These are phyloP conservation scores for Mixornis gularis DNA, from an alignment of 2,113 vertebrate species.

Conservation along the genomic window DNA sequence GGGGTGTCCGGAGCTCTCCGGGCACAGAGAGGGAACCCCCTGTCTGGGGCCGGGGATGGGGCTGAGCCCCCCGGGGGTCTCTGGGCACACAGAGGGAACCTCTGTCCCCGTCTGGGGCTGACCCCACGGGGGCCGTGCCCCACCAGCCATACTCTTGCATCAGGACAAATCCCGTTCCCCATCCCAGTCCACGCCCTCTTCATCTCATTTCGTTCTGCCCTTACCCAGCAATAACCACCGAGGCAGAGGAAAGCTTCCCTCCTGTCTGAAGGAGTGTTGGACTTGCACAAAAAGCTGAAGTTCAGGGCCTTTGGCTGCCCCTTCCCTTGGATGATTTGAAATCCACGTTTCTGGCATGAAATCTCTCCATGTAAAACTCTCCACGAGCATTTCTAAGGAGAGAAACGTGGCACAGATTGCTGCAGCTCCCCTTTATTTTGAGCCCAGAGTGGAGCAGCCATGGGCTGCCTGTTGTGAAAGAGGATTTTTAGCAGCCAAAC, in stretches of 20 bases:
- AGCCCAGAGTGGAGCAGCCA: background rate
- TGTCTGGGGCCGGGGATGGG: background rate
- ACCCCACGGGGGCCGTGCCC: background rate
- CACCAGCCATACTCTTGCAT: background rate
- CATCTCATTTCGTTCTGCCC: background rate
- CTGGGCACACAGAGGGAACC: background rate
- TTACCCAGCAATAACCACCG: background rate
- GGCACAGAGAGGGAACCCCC: background rate
- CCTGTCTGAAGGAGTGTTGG: background rate
- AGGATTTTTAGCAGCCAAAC: slow-evolving; percentile 33
- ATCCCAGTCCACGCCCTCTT: background rate
- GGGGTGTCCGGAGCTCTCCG: too few species aligned
- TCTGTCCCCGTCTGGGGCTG: background rate
- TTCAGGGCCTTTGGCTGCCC: background rate
- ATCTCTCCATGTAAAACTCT: background rate
- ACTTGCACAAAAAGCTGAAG: background rate
- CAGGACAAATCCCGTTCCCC: background rate
- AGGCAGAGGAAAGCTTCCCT: background rate
- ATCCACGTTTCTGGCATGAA: background rate
- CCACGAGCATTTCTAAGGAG: accelerated
- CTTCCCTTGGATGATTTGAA: background rate
- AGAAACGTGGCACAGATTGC: accelerated
- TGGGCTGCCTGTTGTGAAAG: background rate
- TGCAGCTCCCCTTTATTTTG: accelerated
- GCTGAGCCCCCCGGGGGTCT: too few species aligned